Conservation (phyloP, 2,113 vertebrate species). For the Chitala chitala region DNA sequence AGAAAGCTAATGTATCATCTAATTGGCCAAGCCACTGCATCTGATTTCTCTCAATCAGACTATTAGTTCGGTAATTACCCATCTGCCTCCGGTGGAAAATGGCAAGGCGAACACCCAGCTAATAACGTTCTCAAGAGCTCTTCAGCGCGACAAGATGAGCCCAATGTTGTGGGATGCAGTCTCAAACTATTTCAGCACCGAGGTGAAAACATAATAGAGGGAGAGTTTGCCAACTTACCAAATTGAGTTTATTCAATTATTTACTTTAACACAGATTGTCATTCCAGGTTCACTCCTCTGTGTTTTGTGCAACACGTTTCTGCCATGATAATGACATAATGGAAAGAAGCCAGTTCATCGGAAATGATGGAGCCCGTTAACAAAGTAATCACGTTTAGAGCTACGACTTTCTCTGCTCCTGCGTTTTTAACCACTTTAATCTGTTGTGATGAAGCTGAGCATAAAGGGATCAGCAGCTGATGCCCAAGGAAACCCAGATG, state of each 20-base stretch:
- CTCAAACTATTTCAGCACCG: conserved; percentile 84
- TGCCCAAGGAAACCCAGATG: no score
- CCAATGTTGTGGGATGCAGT: conserved; percentile 75
- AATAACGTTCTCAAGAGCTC: conserved; percentile 87
- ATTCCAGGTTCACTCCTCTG: conserved; percentile 18
- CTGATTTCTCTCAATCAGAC: conserved; percentile 92
- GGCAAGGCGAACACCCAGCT: conserved; percentile 89
- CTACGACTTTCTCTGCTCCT: background rate
- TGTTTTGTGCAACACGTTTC: conserved; percentile 40
- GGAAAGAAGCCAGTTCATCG: conserved; percentile 2
- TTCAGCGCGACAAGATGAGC: conserved; percentile 78
- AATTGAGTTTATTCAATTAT: conserved; percentile 54
- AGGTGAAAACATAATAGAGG: conserved; percentile 71
- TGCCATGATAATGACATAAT: conserved; percentile 31
- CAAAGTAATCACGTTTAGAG: background rate
- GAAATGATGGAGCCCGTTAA: background rate
- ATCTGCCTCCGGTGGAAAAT: conserved; percentile 89
- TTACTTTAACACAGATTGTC: conserved; percentile 49
- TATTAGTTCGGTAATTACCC: conserved; percentile 91
- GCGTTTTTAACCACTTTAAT: background rate
- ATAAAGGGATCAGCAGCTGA: no score
- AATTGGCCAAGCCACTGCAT: conserved; percentile 89
- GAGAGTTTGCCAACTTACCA: conserved; percentile 47
- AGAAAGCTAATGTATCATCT: conserved; percentile 91
- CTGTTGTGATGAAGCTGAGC: background rate